Evolutionary conservation across 2,797 vertebrate genomes (phyloP), one percentile per base, ranked within the genome.

Genomic region (Pachyuromys duprasi): DNA sequence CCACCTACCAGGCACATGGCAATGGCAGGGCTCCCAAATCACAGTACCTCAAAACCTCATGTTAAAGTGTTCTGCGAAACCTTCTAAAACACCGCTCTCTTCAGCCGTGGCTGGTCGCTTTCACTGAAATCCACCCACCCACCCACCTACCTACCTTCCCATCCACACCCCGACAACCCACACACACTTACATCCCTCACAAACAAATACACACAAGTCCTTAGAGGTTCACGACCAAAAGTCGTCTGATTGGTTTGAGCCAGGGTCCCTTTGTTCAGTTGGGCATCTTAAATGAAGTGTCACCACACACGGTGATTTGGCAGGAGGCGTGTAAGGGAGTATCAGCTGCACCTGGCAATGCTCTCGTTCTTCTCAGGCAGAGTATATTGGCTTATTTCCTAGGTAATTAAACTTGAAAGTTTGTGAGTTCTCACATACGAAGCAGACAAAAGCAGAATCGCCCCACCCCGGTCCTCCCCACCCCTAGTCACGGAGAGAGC

Each of bases 401-500:
- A 6, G 7, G 75, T 76, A 63, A 69, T 88, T 93, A 96, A 87
- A 95, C 57, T 53, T 62, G 67, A 93, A 84, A 57, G 75, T 92
- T 96, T 89, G 62, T 42, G 5, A 81, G 76, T 26, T 55, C 60
- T 75, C 65, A 1, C 36, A 67, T 49, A 15, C 39, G 80, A 87
- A 95, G 80, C 31, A 96, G 42, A 87, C 53, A 92, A 55, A 94
- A 95, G 65, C 63, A 94, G 80, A 90, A 8, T 24, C 83, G 9
- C n/a, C 83, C 53, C 70, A 26, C 60, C 49, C 81, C 45, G 36
- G 18, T 6, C 8, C 12, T 24, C 57, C 55, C 45, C 1, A 0
- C 14, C 87, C 62, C 13, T 26, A 33, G 9, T 91, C 62, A 81
- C 81, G 33, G 49, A 42, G 69, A 93, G 49, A 89, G 55, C 18